Evolutionary conservation across 1,140 invertebrate genomes (phyloP).

Genomic region (Lordiphosa collinella): DNA sequence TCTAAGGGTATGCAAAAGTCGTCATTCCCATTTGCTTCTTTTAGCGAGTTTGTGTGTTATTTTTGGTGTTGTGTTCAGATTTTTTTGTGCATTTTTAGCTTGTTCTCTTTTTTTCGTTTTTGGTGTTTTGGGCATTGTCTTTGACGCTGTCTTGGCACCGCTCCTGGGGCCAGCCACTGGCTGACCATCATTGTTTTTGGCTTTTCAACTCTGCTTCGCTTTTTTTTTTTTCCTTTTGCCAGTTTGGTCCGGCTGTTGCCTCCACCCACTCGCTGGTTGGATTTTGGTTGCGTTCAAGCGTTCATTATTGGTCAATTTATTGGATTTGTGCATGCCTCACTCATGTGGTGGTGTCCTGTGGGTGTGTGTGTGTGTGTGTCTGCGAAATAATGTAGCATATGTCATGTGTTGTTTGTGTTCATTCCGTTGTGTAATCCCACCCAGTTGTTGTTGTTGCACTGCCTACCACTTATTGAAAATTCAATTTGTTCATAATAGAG

Average conservation of each 20-base stretch:
- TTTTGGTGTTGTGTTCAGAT: slow-evolving; percentile 27
- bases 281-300: slow-evolving; percentile 55
- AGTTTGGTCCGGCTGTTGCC: slow-evolving; percentile 7
- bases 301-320: slow-evolving; percentile 79
- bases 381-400: slow-evolving; percentile 49
- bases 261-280: neutral
- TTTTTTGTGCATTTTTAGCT: slow-evolving; percentile 14
- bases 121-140: slow-evolving; percentile 27
- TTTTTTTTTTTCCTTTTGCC: slow-evolving; percentile 4
- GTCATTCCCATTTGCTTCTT: slow-evolving; percentile 7
- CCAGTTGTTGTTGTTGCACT: slow-evolving; percentile 18
- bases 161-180: slow-evolving; percentile 23
- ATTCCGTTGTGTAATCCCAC: slow-evolving; percentile 30
- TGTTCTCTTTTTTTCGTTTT: too few species aligned
- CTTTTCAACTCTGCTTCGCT: slow-evolving; percentile 61
- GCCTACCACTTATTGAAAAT: slow-evolving; percentile 63
- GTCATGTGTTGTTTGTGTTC: slow-evolving; percentile 54
- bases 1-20: neutral
- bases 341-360: slow-evolving; percentile 11
- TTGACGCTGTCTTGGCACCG: slow-evolving; percentile 51
- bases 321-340: slow-evolving; percentile 69
- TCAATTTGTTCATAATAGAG: slow-evolving; percentile 71
- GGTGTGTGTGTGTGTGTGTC: neutral
- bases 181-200: slow-evolving; percentile 73
- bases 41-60: slow-evolving; percentile 15